Percentiles rank a stretch among this genome's conserved stretches.
These are phyloP conservation scores for Argentina silus DNA, from an alignment of 2,797 vertebrate genomes.

Conservation along the genomic window DNA sequence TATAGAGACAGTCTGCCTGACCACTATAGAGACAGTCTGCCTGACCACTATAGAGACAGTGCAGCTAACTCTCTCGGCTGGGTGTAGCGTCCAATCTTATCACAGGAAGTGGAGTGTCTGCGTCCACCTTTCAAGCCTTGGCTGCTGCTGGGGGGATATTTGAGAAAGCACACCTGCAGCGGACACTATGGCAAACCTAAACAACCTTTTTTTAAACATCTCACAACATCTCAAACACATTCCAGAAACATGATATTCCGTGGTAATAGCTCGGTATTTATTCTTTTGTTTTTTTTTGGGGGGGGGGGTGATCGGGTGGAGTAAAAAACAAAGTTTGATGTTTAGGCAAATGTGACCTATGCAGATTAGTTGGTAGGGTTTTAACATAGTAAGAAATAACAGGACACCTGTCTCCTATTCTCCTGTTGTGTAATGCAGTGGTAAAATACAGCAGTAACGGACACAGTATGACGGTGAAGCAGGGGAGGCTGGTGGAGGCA, in stretches of 20 bases:
- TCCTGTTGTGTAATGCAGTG: not conserved
- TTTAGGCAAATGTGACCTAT: slow-evolving; percentile 31
- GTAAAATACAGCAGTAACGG: not conserved
- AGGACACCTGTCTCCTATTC: not conserved
- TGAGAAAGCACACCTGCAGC: slow-evolving; percentile 53
- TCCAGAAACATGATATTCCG: slow-evolving; percentile 12
- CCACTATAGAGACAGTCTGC: too few relatives aligned
- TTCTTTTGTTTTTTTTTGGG: slow-evolving; percentile 19
- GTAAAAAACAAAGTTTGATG: slow-evolving; percentile 32
- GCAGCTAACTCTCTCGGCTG: not conserved
- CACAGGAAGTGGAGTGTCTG: slow-evolving; percentile 35
- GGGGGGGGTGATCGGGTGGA: slow-evolving; percentile 19
- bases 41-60: not conserved
- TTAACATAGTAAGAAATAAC: not conserved
- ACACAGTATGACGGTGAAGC: not conserved
- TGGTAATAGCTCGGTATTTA: not conserved
- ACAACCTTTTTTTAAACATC: slow-evolving; percentile 47
- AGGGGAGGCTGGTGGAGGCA: too few relatives aligned
- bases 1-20: not conserved
- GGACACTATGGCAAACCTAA: slow-evolving; percentile 40
- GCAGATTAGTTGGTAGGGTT: slow-evolving; percentile 28
- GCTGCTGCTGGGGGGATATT: slow-evolving; percentile 29
- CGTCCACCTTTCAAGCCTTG: slow-evolving; percentile 26
- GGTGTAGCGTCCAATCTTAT: slow-evolving; percentile 18
- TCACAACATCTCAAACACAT: slow-evolving; percentile 14